These are phyloP conservation scores for Parelbella ahira DNA, from an alignment of 2,888 invertebrate genomes.

Conservation along the genomic window DNA sequence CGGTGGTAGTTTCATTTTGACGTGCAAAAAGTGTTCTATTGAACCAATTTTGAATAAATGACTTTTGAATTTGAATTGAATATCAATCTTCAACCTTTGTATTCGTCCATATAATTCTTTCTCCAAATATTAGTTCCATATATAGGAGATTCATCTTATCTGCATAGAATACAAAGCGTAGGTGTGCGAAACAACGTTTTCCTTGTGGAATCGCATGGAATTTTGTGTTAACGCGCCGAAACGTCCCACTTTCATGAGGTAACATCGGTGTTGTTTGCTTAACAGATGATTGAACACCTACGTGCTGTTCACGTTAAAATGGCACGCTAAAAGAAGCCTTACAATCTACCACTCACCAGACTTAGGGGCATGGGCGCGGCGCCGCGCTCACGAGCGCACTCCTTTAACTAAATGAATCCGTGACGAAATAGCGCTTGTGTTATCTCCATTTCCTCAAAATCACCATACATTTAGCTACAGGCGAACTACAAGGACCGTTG, in stretches of 20 bases:
- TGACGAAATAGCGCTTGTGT: conserved; percentile 57
- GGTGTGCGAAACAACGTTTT: background rate
- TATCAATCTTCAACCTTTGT: no score
- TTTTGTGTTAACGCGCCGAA: conserved; percentile 1
- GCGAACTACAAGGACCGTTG: conserved; percentile 46
- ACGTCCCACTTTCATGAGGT: conserved; percentile 3
- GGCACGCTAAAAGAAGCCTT: conserved; percentile 70
- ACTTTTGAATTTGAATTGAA: no score
- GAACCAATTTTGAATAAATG: no score
- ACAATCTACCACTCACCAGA: conserved; percentile 75
- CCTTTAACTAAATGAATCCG: conserved; percentile 70
- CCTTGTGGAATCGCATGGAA: background rate
- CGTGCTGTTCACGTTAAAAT: conserved; percentile 54
- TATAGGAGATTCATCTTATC: no score
- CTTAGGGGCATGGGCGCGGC: conserved; percentile 77
- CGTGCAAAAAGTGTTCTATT: no score
- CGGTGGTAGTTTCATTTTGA: no score
- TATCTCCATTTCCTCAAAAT: conserved; percentile 56
- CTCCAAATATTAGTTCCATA: no score
- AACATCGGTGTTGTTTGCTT: conserved; percentile 3
- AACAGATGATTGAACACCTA: conserved; percentile 38
- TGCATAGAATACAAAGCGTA: background rate
- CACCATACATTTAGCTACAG: conserved; percentile 57
- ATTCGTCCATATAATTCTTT: no score
- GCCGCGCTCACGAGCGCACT: conserved; percentile 64